Conservation (phyloP, 1,140 invertebrate genomes). For the Bombus breviceps region DNA sequence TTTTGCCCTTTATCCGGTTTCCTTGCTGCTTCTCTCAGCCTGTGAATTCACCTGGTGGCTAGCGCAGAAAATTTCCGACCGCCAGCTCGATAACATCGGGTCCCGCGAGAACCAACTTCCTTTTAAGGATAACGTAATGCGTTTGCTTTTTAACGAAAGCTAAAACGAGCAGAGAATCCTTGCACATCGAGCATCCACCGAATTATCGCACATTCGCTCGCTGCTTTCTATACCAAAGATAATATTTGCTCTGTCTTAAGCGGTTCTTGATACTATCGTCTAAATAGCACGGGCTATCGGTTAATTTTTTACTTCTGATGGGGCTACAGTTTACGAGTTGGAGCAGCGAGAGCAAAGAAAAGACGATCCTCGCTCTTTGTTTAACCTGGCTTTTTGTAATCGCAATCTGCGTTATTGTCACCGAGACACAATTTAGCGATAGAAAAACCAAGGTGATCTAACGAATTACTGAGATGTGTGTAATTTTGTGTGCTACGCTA, state of each 20-base stretch:
- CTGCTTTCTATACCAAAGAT: neutral
- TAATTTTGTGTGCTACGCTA: no score
- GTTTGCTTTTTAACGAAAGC: neutral
- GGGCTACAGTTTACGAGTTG: no score
- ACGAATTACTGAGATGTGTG: no score
- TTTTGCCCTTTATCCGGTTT: neutral
- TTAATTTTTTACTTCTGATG: neutral
- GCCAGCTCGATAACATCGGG: neutral
- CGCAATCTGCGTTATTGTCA: no score
- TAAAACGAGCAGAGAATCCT: neutral
- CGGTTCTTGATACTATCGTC: neutral
- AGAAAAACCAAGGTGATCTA: no score
- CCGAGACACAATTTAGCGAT: no score
- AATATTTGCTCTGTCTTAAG: neutral
- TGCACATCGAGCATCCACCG: neutral
- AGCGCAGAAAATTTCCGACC: neutral
- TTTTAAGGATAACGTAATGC: neutral
- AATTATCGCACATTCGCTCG: neutral
- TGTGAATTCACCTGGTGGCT: neutral
- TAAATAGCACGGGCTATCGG: neutral
- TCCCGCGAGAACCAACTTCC: neutral
- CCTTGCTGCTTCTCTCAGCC: no score
- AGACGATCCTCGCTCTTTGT: no score
- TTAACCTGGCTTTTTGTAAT: no score
- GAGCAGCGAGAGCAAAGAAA: no score